Conservation (phyloP, 2,113 vertebrate species). For the Rutilus rutilus region DNA sequence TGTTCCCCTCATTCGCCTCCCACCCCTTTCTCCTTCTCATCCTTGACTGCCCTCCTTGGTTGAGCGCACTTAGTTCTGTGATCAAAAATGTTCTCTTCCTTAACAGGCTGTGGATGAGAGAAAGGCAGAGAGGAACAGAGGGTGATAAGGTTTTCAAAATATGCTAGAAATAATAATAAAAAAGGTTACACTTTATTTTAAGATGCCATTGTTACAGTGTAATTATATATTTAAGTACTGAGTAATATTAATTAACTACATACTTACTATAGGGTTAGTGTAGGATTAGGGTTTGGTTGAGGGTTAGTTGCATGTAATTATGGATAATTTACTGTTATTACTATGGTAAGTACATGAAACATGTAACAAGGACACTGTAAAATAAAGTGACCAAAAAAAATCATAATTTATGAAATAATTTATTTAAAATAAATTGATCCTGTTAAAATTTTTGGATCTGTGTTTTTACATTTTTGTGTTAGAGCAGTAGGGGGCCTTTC, state of each 20-base stretch:
- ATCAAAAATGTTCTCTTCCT: slow-evolving; percentile 78
- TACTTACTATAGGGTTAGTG: too few species aligned
- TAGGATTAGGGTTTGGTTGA: too few species aligned
- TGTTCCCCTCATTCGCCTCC: slow-evolving; percentile 40
- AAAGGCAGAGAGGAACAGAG: slow-evolving; percentile 43
- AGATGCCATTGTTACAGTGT: too few species aligned
- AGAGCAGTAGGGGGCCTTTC: neutral
- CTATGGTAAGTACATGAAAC: too few species aligned
- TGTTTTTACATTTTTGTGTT: slow-evolving; percentile 56
- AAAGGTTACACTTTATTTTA: too few species aligned
- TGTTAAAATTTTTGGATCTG: neutral
- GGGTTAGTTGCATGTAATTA: too few species aligned
- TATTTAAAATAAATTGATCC: neutral
- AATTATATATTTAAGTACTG: too few species aligned
- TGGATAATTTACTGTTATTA: too few species aligned
- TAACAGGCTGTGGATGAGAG: slow-evolving; percentile 52
- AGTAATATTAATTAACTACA: too few species aligned
- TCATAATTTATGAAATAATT: neutral
- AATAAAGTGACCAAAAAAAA: neutral
- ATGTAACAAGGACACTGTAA: too few species aligned
- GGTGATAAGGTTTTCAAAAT: slow-evolving; percentile 51
- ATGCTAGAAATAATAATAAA: neutral
- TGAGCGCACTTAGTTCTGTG: slow-evolving; percentile 74
- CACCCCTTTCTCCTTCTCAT: slow-evolving; percentile 68
- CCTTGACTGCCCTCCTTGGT: slow-evolving; percentile 72